Base-by-base conservation (phyloP, 2,888 invertebrate species). In the Trimorus sp. region DNA sequence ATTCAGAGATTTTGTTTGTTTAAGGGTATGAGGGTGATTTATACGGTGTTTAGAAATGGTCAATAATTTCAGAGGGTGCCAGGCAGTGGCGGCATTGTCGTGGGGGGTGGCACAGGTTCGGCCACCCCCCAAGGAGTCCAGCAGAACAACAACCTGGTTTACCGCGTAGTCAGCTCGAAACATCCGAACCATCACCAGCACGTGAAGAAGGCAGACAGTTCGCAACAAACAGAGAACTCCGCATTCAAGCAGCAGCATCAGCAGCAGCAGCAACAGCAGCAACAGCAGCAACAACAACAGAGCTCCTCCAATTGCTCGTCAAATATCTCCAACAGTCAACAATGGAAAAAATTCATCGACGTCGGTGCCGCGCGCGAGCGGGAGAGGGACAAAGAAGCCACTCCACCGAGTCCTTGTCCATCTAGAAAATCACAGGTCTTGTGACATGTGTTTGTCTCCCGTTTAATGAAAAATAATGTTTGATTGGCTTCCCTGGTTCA, bases 141-240 rank as follows among this genome's bases (percentile, higher is more conserved):
- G 81, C 90, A 90, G 85, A 86, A 88, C 68, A 89, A 89, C 83
- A 89, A 89, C 85, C 86, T 90, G 74, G 90, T 91, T 77, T 91
- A 92, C 87, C 89, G 90, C 15, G 90, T 90, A 58, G 90, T 91
- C 66, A 90, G 88, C 74, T 90, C 91, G 8, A 87, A 90, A 63
- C 90, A 90, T 82, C 89, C 89, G 1, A 87, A 87, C 42, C 90
- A 90, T 78, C 89, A 89, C 84, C 85, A 88, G 7, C 90, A 90
- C 76, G 90, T 90, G 36, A 91, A 91, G 86, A 93, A 93, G 85
- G 92, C 93, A 9, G 93, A 93, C 87, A 93, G 93, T 83, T 92
- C 93, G 12, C 93, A 93, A 85, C 93, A 93, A 86, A 93, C 93
- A 1, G 93, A 93, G 68, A 92, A 89, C 84, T 92, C 92, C 85